These are phyloP conservation scores for Zaprionus vittiger DNA, from an alignment of 1,140 invertebrate genomes.

Conservation along the genomic window DNA sequence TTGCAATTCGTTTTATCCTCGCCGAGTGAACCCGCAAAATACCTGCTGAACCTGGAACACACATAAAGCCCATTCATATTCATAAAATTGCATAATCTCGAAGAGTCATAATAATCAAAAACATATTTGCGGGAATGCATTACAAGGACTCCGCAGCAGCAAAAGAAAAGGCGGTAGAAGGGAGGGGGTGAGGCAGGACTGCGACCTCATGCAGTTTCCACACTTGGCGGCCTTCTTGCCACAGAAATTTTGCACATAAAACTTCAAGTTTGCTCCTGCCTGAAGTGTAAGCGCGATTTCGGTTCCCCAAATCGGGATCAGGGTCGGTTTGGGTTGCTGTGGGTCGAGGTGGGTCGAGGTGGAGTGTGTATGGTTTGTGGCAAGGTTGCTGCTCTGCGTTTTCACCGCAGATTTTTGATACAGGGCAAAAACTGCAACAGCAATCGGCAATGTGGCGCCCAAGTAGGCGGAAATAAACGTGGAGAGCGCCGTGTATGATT, in stretches of 20 bases:
- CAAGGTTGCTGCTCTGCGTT: conserved; percentile 13
- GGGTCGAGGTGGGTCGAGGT: not conserved
- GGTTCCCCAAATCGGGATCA: not conserved
- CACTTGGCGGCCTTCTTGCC: conserved; percentile 42
- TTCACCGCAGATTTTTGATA: conserved; percentile 59
- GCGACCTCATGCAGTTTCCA: conserved; percentile 43
- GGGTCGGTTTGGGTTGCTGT: not conserved
- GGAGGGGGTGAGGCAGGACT: not conserved
- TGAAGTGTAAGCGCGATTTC: conserved; percentile 3
- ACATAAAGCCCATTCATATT: conserved; percentile 73
- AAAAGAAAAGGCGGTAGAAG: not conserved
- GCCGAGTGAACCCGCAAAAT: conserved; percentile 26
- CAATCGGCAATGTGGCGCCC: conserved; percentile 75
- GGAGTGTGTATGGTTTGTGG: not conserved
- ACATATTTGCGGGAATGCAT: conserved; percentile 75
- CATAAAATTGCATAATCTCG: conserved; percentile 84
- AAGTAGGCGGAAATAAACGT: conserved; percentile 79
- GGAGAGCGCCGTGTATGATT: conserved; percentile 69
- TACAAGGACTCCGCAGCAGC: conserved; percentile 15
- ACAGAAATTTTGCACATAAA: conserved; percentile 66
- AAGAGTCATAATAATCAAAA: conserved; percentile 83
- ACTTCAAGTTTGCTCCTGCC: conserved; percentile 68
- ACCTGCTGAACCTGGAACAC: conserved; percentile 40
- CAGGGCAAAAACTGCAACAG: conserved; percentile 59
- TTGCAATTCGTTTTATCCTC: conserved; percentile 52